A percentile compares a stretch with the other conserved stretches of the same genome.
These are phyloP conservation scores for Theretra japonica DNA, from an alignment of 2,888 invertebrate genomes.

Conservation along the genomic window DNA sequence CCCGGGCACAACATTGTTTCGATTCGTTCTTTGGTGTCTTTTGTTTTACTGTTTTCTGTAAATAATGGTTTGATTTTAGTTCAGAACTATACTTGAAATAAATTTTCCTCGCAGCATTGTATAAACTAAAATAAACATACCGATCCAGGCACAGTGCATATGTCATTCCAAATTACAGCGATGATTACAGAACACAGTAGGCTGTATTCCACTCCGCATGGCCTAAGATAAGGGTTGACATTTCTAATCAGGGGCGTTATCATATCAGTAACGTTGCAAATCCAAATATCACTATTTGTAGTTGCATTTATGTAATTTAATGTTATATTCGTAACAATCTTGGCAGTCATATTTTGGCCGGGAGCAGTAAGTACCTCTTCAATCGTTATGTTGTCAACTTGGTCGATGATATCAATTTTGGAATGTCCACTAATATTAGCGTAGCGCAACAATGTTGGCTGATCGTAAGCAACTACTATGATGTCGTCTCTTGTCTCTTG, in stretches of 20 bases:
- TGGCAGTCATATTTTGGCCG: slow-evolving; percentile 37
- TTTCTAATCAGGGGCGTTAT: slow-evolving; percentile 86
- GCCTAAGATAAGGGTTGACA: slow-evolving; percentile 91
- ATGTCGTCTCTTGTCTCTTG: slow-evolving; percentile 96
- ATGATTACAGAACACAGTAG: slow-evolving; percentile 91
- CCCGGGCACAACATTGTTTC: slow-evolving; percentile 60
- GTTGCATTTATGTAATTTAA: slow-evolving; percentile 51
- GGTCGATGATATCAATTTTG: slow-evolving; percentile 55
- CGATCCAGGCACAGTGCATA: slow-evolving; percentile 83
- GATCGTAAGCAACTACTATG: slow-evolving; percentile 74
- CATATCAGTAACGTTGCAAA: slow-evolving; percentile 79
- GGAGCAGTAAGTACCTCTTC: slow-evolving; percentile 42
- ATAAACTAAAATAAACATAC: slow-evolving; percentile 54
- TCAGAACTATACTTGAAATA: not conserved
- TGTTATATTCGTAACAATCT: slow-evolving; percentile 44
- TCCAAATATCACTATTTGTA: slow-evolving; percentile 59
- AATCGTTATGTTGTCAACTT: slow-evolving; percentile 57
- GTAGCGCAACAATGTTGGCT: slow-evolving; percentile 64
- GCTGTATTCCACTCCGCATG: slow-evolving; percentile 93
- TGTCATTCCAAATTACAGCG: slow-evolving; percentile 92
- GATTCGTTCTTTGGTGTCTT: slow-evolving; percentile 39
- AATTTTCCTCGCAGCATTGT: not conserved
- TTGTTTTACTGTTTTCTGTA: slow-evolving; percentile 56
- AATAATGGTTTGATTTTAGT: not conserved
- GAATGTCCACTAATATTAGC: slow-evolving; percentile 66